phyloP scores from a whole-genome alignment of 1,140 invertebrate species.

The Microplitis demolitor region DNA sequence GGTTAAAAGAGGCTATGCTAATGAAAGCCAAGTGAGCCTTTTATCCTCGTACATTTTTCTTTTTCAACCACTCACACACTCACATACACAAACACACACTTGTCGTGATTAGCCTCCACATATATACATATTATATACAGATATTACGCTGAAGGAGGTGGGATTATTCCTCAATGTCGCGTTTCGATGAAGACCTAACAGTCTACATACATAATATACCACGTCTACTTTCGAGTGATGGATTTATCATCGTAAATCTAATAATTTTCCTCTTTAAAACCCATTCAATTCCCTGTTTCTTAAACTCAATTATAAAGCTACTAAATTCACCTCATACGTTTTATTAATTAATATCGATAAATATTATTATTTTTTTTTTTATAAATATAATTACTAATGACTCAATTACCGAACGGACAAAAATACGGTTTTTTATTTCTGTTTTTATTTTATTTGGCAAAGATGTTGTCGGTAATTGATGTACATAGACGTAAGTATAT shows the following conservation, averaged over 20 bases:
- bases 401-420: no score
- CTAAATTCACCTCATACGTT: neutral
- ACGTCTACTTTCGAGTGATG: slow-evolving; percentile 30
- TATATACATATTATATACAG: neutral
- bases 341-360: neutral
- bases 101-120: slow-evolving; percentile 39
- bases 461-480: no score
- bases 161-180: slow-evolving; percentile 44
- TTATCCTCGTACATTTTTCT: slow-evolving; percentile 10
- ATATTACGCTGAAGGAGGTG: slow-evolving; percentile 12
- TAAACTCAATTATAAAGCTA: neutral
- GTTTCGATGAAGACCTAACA: slow-evolving; percentile 40
- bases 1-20: slow-evolving; percentile 37
- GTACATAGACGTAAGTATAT: no score
- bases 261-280: slow-evolving; percentile 23
- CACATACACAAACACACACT: neutral
- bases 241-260: slow-evolving; percentile 35
- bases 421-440: no score
- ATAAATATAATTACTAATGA: no score
- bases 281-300: slow-evolving; percentile 34
- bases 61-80: neutral
- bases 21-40: slow-evolving; percentile 30
- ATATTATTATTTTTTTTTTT: neutral
- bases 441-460: no score
- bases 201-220: slow-evolving; percentile 10